Percentiles rank a stretch among this genome's conserved stretches.
These are phyloP conservation scores for Tympanoctomys barrerae DNA, from an alignment of 2,797 vertebrate species.

Conservation along the genomic window DNA sequence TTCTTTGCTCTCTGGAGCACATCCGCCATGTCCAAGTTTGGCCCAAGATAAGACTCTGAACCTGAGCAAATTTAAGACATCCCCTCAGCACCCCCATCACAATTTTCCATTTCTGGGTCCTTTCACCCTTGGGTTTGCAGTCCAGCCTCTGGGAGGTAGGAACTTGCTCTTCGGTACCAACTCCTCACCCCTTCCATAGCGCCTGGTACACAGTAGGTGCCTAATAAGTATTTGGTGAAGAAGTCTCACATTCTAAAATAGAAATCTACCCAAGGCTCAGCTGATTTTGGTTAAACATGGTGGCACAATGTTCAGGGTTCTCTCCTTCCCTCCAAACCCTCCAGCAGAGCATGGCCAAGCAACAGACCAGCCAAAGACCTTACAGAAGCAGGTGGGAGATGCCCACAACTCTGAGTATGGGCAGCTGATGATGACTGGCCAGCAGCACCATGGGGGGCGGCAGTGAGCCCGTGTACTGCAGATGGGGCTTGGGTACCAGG, in stretches of 20 bases:
- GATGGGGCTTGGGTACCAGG: background rate
- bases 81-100: background rate
- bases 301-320: background rate
- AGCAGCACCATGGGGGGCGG: background rate
- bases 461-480: background rate
- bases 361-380: background rate
- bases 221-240: background rate
- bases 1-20: background rate
- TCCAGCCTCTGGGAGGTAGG: background rate
- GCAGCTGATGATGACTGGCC: background rate
- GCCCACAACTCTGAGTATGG: background rate
- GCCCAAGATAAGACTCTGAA: background rate
- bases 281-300: background rate
- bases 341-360: background rate
- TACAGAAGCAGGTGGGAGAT: background rate
- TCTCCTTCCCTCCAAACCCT: background rate
- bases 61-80: background rate
- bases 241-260: background rate
- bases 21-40: background rate
- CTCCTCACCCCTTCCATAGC: background rate
- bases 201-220: background rate
- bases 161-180: background rate
- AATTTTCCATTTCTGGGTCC: background rate
- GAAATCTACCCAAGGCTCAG: background rate
- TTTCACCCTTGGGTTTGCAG: background rate